Conservation (phyloP, 2,797 vertebrate genomes). For the Peromyscus aztecus region DNA sequence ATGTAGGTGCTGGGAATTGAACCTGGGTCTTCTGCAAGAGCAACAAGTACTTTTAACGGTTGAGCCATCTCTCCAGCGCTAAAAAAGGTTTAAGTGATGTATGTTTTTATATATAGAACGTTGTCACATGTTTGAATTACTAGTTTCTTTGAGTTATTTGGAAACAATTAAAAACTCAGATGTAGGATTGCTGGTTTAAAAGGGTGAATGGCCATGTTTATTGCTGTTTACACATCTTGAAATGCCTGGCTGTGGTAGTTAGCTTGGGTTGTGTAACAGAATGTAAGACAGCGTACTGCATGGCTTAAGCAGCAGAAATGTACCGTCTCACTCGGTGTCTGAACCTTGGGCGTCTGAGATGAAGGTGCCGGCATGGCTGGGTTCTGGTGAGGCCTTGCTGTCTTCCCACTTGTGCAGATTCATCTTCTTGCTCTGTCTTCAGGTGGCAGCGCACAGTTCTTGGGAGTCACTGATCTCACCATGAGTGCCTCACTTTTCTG, state of each 20-base stretch:
- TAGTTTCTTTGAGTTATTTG: neutral
- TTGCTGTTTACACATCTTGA: slow-evolving; percentile 7
- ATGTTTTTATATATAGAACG: slow-evolving; percentile 40
- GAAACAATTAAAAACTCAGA: neutral
- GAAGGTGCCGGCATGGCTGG: neutral
- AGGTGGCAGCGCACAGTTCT: neutral
- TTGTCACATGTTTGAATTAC: slow-evolving; percentile 17
- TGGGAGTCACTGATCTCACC: neutral
- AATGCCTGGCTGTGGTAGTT: neutral
- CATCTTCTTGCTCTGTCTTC: neutral
- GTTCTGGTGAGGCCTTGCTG: neutral
- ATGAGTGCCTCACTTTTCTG: neutral
- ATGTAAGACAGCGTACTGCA: neutral
- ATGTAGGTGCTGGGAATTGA: neutral
- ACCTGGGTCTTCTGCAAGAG: neutral
- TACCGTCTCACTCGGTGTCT: neutral
- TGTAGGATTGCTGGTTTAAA: slow-evolving; percentile 7
- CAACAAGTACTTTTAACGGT: neutral
- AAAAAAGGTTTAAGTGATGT: neutral
- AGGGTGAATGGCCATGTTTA: slow-evolving; percentile 49
- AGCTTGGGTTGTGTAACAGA: neutral
- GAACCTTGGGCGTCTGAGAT: neutral
- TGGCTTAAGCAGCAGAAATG: neutral
- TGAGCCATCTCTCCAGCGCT: neutral
- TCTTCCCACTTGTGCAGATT: neutral